These are phyloP conservation scores for Mesocentrotus franciscanus DNA, from an alignment of 53 echinoderm and acorn worm genomes.

Conservation along the genomic window DNA sequence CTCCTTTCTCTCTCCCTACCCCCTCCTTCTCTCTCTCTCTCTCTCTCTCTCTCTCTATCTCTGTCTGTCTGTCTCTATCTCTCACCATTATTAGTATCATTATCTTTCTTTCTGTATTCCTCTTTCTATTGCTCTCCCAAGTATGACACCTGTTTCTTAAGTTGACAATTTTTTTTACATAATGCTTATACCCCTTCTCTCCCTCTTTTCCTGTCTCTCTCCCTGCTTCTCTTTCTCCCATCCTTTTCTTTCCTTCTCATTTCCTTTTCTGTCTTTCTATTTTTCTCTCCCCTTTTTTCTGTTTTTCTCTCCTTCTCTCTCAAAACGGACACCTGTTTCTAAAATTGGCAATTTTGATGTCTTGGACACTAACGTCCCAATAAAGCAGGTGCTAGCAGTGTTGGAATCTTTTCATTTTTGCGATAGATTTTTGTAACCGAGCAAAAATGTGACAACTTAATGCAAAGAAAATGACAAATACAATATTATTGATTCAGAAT, in stretches of 20 bases:
- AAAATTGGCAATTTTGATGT: slow-evolving; percentile 6
- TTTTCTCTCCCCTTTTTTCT: background rate
- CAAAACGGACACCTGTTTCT: slow-evolving; percentile 39
- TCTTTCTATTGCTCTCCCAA: background rate
- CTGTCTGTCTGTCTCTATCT: background rate
- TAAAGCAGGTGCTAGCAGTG: slow-evolving; percentile 38
- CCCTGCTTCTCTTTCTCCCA: background rate
- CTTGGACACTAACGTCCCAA: slow-evolving; percentile 22
- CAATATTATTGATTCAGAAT: slow-evolving; percentile 29
- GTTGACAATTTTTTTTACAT: background rate
- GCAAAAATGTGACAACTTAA: slow-evolving; percentile 29
- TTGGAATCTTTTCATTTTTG: slow-evolving; percentile 6
- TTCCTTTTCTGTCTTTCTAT: background rate
- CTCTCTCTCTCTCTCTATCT: background rate
- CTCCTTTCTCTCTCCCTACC: background rate
- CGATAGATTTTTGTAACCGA: background rate
- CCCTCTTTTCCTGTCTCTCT: background rate
- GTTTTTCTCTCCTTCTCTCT: background rate
- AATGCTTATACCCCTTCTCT: background rate
- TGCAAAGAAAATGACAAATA: slow-evolving; percentile 51
- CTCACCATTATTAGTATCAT: background rate
- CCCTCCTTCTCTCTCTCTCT: background rate
- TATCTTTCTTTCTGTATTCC: background rate
- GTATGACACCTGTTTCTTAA: background rate
- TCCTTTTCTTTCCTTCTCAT: background rate